Conservation (phyloP, 2,113 vertebrate species). For the Melanostigma gelatinosum region DNA sequence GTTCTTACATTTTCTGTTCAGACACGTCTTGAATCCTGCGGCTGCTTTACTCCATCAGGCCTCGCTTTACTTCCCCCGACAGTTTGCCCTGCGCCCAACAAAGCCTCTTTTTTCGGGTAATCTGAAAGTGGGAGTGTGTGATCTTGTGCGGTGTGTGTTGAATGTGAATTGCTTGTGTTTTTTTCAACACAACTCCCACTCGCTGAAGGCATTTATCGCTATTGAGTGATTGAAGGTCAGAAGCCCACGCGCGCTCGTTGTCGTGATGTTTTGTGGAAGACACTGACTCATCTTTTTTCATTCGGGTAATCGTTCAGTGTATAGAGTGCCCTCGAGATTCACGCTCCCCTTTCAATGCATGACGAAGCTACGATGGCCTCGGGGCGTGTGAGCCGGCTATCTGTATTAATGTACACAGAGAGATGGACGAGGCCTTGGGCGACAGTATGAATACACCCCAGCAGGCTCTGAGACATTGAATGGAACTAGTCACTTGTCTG, state of each 20-base stretch:
- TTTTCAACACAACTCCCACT: conserved; percentile 4
- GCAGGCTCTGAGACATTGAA: not conserved
- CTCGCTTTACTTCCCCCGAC: not conserved
- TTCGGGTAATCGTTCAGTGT: conserved; percentile 50
- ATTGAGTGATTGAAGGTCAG: conserved; percentile 48
- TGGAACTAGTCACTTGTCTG: conserved; percentile 12
- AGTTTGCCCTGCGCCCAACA: not conserved
- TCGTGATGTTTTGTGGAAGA: conserved; percentile 41
- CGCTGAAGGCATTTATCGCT: conserved; percentile 30
- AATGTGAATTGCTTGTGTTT: not conserved
- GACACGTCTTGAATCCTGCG: conserved; percentile 39
- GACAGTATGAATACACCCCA: conserved; percentile 27
- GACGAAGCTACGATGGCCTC: conserved; percentile 31
- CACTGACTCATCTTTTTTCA: conserved; percentile 40
- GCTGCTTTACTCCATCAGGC: conserved; percentile 27
- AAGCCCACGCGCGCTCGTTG: not conserved
- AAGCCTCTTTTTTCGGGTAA: not conserved
- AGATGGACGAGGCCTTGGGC: conserved; percentile 42
- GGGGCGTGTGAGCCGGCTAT: conserved; percentile 34
- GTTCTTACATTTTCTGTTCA: conserved; percentile 49
- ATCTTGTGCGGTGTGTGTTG: not conserved
- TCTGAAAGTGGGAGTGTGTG: conserved; percentile 3
- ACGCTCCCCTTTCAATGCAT: conserved; percentile 11
- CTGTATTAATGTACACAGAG: conserved; percentile 25
- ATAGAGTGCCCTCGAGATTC: conserved; percentile 22